phyloP scores from a whole-genome alignment of 1,140 invertebrate genomes.

The Papilio aristodemus region DNA sequence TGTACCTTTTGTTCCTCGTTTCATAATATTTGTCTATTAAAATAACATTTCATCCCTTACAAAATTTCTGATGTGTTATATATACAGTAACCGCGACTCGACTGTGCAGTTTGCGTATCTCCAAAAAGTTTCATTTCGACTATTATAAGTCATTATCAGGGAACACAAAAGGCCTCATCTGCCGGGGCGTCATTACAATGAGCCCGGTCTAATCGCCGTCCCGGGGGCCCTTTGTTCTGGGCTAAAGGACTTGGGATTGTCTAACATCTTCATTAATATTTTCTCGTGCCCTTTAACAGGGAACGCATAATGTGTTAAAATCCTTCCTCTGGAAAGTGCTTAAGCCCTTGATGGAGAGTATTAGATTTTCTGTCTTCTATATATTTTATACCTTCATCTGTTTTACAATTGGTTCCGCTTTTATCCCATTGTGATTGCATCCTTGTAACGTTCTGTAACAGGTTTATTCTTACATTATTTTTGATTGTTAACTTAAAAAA shows the following conservation, averaged over 20 bases:
- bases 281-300: conserved; percentile 41
- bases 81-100: too few relatives aligned
- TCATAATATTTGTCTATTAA: too few relatives aligned
- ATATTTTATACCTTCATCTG: conserved; percentile 17
- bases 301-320: conserved; percentile 47
- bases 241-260: conserved; percentile 58
- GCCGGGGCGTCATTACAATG: conserved; percentile 59
- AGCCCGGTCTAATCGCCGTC: conserved; percentile 56
- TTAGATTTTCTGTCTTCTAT: conserved; percentile 39
- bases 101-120: conserved; percentile 34
- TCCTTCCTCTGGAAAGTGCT: conserved; percentile 38
- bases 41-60: too few relatives aligned
- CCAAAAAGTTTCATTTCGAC: conserved; percentile 65
- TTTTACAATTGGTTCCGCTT: conserved; percentile 8
- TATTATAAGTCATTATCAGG: conserved; percentile 67
- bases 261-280: conserved; percentile 73
- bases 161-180: conserved; percentile 69
- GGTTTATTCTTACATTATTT: too few relatives aligned
- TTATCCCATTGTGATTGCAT: background rate
- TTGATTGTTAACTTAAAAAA: too few relatives aligned
- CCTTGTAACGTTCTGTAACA: background rate
- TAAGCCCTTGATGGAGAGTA: conserved; percentile 40
- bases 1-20: too few relatives aligned
- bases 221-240: conserved; percentile 53
- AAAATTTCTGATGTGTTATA: too few relatives aligned